These are phyloP conservation scores for Rhinella marina DNA, from an alignment of 2,797 vertebrate species.

Conservation along the genomic window DNA sequence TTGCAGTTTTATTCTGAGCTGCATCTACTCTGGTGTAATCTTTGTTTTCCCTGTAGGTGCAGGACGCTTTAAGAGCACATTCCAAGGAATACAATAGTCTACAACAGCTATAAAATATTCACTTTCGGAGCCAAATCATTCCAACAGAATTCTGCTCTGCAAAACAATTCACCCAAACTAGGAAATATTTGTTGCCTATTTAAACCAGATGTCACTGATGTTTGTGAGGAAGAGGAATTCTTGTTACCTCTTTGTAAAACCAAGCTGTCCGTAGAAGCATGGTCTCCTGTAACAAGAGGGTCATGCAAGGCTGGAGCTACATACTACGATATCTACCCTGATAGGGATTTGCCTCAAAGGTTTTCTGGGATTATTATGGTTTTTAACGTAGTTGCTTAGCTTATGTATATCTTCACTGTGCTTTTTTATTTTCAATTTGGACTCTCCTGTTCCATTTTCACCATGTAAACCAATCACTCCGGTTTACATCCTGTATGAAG, in stretches of 20 bases:
- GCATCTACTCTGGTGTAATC: too few species aligned
- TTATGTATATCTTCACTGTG: background rate
- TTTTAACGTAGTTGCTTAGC: too few species aligned
- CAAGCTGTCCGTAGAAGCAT: background rate
- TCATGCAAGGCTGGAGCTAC: background rate
- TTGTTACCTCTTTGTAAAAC: background rate
- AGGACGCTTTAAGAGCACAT: background rate
- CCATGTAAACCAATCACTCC: too few species aligned
- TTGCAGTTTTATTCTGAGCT: background rate
- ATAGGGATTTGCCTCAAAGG: too few species aligned
- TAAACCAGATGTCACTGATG: constrained; percentile 4
- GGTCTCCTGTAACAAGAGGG: background rate
- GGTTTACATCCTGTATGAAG: too few species aligned
- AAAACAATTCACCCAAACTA: background rate
- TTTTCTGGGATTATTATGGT: too few species aligned
- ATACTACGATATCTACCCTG: background rate
- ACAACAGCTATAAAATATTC: constrained; percentile 5
- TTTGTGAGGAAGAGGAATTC: background rate
- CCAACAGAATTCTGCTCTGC: too few species aligned
- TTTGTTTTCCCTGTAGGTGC: background rate
- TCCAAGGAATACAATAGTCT: background rate
- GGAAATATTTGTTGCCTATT: constrained; percentile 6
- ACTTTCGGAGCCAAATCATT: background rate
- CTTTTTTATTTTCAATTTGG: too few species aligned
- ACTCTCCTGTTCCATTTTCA: too few species aligned